These are phyloP conservation scores for Siniperca chuatsi DNA, from an alignment of 2,113 vertebrate species.

Conservation along the genomic window DNA sequence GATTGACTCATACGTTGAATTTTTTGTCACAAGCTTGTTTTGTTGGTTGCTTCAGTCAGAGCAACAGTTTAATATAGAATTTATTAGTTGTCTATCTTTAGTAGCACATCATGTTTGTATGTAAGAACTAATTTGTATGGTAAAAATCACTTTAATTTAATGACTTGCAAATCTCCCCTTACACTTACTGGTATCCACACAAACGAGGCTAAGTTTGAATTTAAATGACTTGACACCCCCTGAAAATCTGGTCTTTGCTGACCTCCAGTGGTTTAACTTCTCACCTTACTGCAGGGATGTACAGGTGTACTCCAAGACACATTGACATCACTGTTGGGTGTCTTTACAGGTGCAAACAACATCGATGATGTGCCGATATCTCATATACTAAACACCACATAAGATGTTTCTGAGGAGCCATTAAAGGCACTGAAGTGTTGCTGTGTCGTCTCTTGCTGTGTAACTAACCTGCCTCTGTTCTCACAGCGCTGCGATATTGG, in stretches of 20 bases:
- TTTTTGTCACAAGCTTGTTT: no score
- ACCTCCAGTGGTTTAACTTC: not conserved
- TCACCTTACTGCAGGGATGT: not conserved
- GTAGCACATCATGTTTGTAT: no score
- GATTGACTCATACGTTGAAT: no score
- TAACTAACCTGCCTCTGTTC: slow-evolving; percentile 36
- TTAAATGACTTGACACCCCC: no score
- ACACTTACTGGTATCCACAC: no score
- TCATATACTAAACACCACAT: not conserved
- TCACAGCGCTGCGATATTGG: slow-evolving; percentile 97
- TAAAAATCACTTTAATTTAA: no score
- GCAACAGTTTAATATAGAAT: no score
- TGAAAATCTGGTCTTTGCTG: not conserved
- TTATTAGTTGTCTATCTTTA: no score
- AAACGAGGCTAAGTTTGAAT: no score
- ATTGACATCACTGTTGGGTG: not conserved
- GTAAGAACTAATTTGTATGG: no score
- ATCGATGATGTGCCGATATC: not conserved
- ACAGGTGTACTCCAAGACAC: not conserved
- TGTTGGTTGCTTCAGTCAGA: no score
- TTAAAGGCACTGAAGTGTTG: not conserved
- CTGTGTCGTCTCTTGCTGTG: not conserved
- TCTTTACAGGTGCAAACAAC: not conserved
- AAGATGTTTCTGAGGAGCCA: not conserved
- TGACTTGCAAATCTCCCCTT: no score